A percentile compares a stretch with the other conserved stretches of the same genome.
These are phyloP conservation scores for Teleogryllus oceanicus DNA, from an alignment of 2,888 invertebrate genomes.

Conservation along the genomic window DNA sequence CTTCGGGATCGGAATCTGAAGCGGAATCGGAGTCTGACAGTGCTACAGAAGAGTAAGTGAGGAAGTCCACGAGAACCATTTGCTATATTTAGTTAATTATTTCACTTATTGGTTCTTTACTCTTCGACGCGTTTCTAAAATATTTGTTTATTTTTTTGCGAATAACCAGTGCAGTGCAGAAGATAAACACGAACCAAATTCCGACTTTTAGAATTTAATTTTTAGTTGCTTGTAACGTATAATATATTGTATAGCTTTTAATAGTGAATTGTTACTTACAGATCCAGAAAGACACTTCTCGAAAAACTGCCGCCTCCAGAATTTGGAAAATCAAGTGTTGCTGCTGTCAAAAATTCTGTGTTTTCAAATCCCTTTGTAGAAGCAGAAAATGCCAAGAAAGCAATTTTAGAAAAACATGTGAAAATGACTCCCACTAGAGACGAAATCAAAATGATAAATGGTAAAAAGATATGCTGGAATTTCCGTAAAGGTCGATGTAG, in stretches of 20 bases:
- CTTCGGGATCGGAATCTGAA: slow-evolving; percentile 53
- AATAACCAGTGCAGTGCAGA: too few relatives aligned
- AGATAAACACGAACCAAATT: too few relatives aligned
- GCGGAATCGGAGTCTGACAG: slow-evolving; percentile 52
- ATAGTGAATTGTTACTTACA: not conserved
- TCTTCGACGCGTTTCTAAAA: too few relatives aligned
- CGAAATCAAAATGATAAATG: slow-evolving; percentile 75
- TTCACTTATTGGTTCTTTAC: too few relatives aligned
- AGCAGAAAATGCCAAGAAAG: slow-evolving; percentile 81
- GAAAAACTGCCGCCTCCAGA: slow-evolving; percentile 62
- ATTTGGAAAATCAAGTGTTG: slow-evolving; percentile 51
- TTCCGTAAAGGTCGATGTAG: slow-evolving; percentile 85
- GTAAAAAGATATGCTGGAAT: slow-evolving; percentile 89
- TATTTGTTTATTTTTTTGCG: too few relatives aligned
- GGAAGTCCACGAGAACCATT: too few relatives aligned
- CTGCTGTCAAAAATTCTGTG: slow-evolving; percentile 64
- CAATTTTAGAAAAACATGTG: slow-evolving; percentile 84
- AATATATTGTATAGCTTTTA: too few relatives aligned
- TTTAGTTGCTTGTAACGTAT: not conserved
- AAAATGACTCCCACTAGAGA: slow-evolving; percentile 78
- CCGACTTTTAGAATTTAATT: slow-evolving; percentile 32
- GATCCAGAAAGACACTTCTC: not conserved
- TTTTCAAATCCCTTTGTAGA: slow-evolving; percentile 83
- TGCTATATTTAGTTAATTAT: too few relatives aligned
- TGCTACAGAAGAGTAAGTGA: slow-evolving; percentile 43